These are phyloP conservation scores for Zelleria hepariella DNA, from an alignment of 2,888 invertebrate species.

Conservation along the genomic window DNA sequence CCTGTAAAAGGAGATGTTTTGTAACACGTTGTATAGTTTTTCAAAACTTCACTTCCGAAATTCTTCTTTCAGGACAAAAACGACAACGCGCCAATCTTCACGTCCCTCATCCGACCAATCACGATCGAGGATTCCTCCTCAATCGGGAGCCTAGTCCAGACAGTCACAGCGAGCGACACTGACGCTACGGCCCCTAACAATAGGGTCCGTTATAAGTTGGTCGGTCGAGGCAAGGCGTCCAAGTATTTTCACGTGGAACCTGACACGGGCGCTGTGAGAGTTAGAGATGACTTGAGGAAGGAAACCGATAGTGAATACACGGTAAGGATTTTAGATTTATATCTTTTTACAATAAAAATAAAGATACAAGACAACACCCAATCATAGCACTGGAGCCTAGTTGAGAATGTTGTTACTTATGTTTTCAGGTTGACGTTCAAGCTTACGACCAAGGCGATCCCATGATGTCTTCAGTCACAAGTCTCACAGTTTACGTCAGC, in stretches of 20 bases:
- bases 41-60: background rate
- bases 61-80: slow-evolving; percentile 79
- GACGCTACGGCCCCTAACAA: slow-evolving; percentile 91
- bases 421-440: slow-evolving; percentile 80
- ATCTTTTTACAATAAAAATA: background rate
- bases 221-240: slow-evolving; percentile 83
- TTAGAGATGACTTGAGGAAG: slow-evolving; percentile 87
- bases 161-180: slow-evolving; percentile 83
- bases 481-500: slow-evolving; percentile 86
- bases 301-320: slow-evolving; percentile 91
- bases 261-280: slow-evolving; percentile 83
- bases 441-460: slow-evolving; percentile 91
- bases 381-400: too few relatives aligned
- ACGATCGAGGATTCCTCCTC: slow-evolving; percentile 87
- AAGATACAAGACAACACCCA: too few relatives aligned
- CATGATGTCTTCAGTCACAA: slow-evolving; percentile 84
- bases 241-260: slow-evolving; percentile 92
- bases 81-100: slow-evolving; percentile 90
- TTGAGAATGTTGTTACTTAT: too few relatives aligned
- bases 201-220: slow-evolving; percentile 83
- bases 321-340: slow-evolving; percentile 50
- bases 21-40: too few relatives aligned
- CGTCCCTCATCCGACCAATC: slow-evolving; percentile 84
- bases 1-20: too few relatives aligned
- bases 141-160: slow-evolving; percentile 85